A percentile compares a stretch with the other conserved stretches of the same genome.
phyloP scores from a whole-genome alignment of 2,888 invertebrate genomes.

The Drosophila sordidula region DNA sequence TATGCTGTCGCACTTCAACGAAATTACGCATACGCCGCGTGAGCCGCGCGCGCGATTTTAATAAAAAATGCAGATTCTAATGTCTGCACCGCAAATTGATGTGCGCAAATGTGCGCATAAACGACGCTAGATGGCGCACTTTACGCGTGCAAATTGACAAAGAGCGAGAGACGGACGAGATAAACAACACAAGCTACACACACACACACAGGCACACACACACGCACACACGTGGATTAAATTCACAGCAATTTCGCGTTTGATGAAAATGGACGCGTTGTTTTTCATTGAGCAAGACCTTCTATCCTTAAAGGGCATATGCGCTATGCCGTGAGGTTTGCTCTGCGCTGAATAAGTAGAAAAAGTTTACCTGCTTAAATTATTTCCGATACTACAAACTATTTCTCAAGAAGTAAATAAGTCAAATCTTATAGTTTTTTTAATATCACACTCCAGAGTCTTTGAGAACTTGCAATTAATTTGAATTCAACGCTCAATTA shows the following conservation, averaged over 20 bases:
- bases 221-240: constrained; percentile 58
- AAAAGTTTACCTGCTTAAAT: too few relatives aligned
- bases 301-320: neutral
- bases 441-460: too few relatives aligned
- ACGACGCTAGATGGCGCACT: constrained; percentile 76
- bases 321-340: neutral
- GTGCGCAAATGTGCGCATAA: constrained; percentile 75
- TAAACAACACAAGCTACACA: constrained; percentile 33
- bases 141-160: constrained; percentile 76
- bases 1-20: constrained; percentile 32
- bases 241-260: constrained; percentile 70
- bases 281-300: constrained; percentile 17
- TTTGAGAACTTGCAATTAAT: neutral
- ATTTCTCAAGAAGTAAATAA: too few relatives aligned
- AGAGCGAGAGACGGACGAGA: constrained; percentile 25
- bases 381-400: too few relatives aligned
- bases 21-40: constrained; percentile 63
- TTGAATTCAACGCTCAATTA: neutral
- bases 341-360: neutral
- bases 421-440: too few relatives aligned
- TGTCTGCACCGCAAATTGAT: constrained; percentile 79
- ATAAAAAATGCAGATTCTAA: constrained; percentile 77
- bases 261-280: constrained; percentile 61
- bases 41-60: constrained; percentile 36
- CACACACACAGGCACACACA: constrained; percentile 3